phyloP scores from a whole-genome alignment of 2,113 vertebrate species.

The Cepphus grylle region DNA sequence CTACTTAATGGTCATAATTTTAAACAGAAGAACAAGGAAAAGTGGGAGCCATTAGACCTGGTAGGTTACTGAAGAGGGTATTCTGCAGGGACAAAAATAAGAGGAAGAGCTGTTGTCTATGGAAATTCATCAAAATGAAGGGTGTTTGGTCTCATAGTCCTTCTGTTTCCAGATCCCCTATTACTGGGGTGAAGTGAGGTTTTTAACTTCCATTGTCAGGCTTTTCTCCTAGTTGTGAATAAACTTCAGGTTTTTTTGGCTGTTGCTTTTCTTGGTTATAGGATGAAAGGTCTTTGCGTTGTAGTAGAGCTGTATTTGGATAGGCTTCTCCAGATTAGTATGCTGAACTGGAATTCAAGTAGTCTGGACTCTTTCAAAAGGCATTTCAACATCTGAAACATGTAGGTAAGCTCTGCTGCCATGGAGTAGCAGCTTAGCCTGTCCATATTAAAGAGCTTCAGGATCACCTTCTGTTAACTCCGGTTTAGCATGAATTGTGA shows the following conservation, averaged over 20 bases:
- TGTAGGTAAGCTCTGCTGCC: neutral
- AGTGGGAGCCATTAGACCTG: neutral
- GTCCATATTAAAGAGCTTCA: neutral
- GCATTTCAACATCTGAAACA: neutral
- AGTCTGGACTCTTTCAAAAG: neutral
- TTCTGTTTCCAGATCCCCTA: neutral
- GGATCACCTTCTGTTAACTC: neutral
- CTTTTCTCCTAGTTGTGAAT: neutral
- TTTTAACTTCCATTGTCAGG: neutral
- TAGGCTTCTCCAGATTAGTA: neutral
- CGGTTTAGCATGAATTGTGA: neutral
- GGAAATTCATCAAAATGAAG: neutral
- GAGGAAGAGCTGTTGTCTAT: neutral
- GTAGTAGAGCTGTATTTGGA: neutral
- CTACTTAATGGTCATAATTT: neutral
- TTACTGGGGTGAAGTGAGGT: neutral
- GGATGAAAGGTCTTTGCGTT: neutral
- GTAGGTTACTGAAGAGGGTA: neutral
- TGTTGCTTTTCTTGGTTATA: neutral
- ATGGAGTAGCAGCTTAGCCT: neutral
- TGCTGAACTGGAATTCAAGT: neutral
- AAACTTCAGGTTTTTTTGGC: neutral
- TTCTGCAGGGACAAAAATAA: neutral
- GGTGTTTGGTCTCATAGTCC: neutral
- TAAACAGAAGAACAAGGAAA: neutral